Conservation (phyloP, 2,888 invertebrate genomes). For the Ditylenchus weischeri region DNA sequence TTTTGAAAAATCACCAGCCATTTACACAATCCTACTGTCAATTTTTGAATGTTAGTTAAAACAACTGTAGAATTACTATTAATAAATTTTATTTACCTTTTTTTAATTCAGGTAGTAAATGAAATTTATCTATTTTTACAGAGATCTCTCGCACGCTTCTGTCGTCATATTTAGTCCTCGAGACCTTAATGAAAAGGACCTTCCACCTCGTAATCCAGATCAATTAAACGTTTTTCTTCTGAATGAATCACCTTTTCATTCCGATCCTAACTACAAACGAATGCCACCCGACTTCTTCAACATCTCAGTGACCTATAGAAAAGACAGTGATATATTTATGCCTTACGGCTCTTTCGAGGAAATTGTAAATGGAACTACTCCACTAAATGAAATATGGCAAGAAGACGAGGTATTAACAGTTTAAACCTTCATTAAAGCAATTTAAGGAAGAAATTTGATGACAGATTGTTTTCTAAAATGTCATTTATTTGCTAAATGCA, state of each 20-base stretch:
- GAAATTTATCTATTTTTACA: neutral
- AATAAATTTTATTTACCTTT: no score
- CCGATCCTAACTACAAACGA: neutral
- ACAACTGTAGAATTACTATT: no score
- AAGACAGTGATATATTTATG: slow-evolving; percentile 21
- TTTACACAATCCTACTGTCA: no score
- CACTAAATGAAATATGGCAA: slow-evolving; percentile 1
- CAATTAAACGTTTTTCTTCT: slow-evolving; percentile 24
- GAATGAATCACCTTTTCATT: slow-evolving; percentile 20
- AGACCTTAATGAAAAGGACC: slow-evolving; percentile 1
- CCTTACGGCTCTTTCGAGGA: slow-evolving; percentile 21
- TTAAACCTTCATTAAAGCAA: no score
- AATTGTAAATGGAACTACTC: slow-evolving; percentile 3
- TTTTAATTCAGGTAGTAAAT: no score
- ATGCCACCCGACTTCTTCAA: slow-evolving; percentile 24
- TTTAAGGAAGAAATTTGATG: no score
- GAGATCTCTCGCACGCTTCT: slow-evolving; percentile 9
- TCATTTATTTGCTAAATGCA: no score
- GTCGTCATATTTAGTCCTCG: slow-evolving; percentile 21
- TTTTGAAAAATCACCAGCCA: no score
- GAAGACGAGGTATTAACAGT: slow-evolving; percentile 5
- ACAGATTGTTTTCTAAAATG: no score
- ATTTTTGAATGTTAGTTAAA: no score
- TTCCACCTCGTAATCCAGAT: slow-evolving; percentile 11
- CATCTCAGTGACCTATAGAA: slow-evolving; percentile 24